phyloP scores from a whole-genome alignment of 2,797 vertebrate species.

The Pangasius sanitwongsei region DNA sequence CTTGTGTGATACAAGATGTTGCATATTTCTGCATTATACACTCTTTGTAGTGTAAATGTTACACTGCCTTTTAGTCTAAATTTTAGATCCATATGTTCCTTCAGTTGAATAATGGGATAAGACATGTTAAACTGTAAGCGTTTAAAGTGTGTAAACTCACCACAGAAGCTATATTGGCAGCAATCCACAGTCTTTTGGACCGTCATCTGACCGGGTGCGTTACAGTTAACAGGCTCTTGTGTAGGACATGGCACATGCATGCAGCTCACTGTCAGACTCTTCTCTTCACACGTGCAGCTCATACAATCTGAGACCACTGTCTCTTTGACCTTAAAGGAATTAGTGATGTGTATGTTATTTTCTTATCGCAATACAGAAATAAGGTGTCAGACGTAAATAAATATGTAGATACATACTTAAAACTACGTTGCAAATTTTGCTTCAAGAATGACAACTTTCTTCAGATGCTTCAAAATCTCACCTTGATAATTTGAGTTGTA shows the following conservation, averaged over 20 bases:
- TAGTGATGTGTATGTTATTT: not conserved
- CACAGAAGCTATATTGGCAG: slow-evolving; percentile 72
- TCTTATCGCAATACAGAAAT: not conserved
- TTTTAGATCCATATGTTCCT: not conserved
- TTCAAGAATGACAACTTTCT: not conserved
- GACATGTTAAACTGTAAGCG: not conserved
- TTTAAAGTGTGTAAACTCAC: slow-evolving; percentile 69
- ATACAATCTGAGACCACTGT: slow-evolving; percentile 77
- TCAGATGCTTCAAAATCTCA: slow-evolving; percentile 41
- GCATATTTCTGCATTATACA: too few relatives aligned
- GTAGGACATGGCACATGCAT: not conserved
- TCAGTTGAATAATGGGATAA: not conserved
- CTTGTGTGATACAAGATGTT: too few relatives aligned
- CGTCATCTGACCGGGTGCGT: slow-evolving; percentile 66
- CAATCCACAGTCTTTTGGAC: slow-evolving; percentile 65
- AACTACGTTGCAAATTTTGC: too few relatives aligned
- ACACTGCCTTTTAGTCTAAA: not conserved
- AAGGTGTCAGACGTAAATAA: too few relatives aligned
- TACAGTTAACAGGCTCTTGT: slow-evolving; percentile 59
- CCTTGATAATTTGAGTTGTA: slow-evolving; percentile 59
- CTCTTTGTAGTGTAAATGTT: too few relatives aligned
- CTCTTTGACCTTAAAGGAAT: slow-evolving; percentile 70
- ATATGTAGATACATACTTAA: too few relatives aligned
- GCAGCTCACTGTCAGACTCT: slow-evolving; percentile 47
- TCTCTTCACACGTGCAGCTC: slow-evolving; percentile 73